These are phyloP conservation scores for Hirtodrosophila duncani DNA, from an alignment of 2,888 invertebrate species.

Conservation along the genomic window DNA sequence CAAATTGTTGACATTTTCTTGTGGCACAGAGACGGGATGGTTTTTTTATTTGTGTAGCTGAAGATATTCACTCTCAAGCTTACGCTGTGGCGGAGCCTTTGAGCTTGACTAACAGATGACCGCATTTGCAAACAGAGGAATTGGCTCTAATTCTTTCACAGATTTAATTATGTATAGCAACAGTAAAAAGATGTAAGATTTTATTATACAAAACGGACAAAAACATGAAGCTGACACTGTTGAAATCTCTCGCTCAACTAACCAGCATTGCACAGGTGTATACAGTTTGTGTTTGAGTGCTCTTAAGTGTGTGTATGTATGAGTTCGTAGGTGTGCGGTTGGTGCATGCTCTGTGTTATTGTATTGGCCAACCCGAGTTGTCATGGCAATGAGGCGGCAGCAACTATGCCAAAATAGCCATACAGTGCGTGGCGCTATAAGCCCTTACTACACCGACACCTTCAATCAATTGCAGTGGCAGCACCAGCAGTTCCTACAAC, in stretches of 20 bases:
- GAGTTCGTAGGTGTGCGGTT: slow-evolving; percentile 31
- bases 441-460: slow-evolving; percentile 4
- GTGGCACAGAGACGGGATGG: slow-evolving; percentile 7
- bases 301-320: slow-evolving; percentile 4
- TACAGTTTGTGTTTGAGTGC: slow-evolving; percentile 1
- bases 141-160: no score
- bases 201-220: no score
- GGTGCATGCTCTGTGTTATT: slow-evolving; percentile 71
- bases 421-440: slow-evolving; percentile 1
- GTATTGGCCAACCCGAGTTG: slow-evolving; percentile 64
- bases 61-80: background rate
- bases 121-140: no score
- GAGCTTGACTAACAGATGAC: slow-evolving; percentile 8
- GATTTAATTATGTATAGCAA: no score
- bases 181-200: no score
- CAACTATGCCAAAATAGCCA: slow-evolving; percentile 28
- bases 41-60: slow-evolving; percentile 3
- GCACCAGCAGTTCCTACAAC: no score
- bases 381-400: slow-evolving; percentile 40
- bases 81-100: slow-evolving; percentile 37
- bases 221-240: slow-evolving; percentile 44
- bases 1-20: slow-evolving; percentile 53
- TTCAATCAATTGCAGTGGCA: no score
- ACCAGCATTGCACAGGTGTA: slow-evolving; percentile 30
- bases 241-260: slow-evolving; percentile 62